Evolutionary conservation across 2,888 invertebrate species (phyloP), one percentile per base, ranked within the genome.

Genomic region (Watsonalla cultraria): DNA sequence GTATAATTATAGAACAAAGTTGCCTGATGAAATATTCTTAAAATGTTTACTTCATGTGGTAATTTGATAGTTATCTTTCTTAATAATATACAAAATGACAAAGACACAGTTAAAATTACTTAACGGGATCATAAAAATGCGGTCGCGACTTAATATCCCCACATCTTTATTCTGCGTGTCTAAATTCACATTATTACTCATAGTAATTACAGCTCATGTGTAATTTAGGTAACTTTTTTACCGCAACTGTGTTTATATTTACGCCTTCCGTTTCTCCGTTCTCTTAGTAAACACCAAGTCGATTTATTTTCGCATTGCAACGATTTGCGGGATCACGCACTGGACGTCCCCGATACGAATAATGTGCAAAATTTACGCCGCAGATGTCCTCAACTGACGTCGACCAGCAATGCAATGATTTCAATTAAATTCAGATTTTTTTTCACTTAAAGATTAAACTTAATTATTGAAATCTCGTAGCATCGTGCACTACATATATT

Each of bases 341-440:
- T 71, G 69, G 71, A 70, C 73, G 72, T 76, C 77, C 76, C 68
- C 73, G 79, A 84, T 84, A 83, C 82, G 82, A 86, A 87, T 85
- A 80, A 73, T 4, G 78, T 76, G 72, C 78, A 77, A 79, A 86
- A 87, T 86, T 87, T 86, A 82, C 84, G 61, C 76, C 73, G 74
- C 75, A 76, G 82, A 80, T 80, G 72, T 80, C 81, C 78, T 77
- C 80, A 78, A 76, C 78, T 72, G 77, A 81, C 78, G 76, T 78
- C 76, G 75, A 72, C 74, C 76, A 78, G 83, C 84, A 74, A 24
- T 11, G 13, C 5, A 8, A 14, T 33, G 24, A 11, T 33, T 5
- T 7, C 8, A 24, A 11, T 15, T 1, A 24, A 24, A 24, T 24
- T 2, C 2, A 24, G 24, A 1, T 2, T 24, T 24, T 24, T 24